Base-by-base conservation (phyloP, 2,113 vertebrate genomes). In the Triplophysa siluroides region DNA sequence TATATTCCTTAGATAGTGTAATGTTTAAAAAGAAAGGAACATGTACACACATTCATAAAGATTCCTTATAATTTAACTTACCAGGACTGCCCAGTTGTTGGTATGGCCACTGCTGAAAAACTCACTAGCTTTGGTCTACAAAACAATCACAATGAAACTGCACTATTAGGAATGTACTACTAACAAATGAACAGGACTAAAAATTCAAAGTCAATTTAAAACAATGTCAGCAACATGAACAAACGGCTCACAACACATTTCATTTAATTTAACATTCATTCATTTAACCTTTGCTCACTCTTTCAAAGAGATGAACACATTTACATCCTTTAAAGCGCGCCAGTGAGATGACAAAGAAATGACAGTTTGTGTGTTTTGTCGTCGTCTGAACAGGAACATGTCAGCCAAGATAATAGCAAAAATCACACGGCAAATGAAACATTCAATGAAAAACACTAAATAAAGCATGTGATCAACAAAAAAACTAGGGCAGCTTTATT, bases 81-180 rank as follows among this genome's bases (percentile, higher is more conserved):
- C 98, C 92, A 99, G 86, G 76, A 99, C 96, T 1, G 97, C 98
- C 98, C 98, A 99, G 89, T 99, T 99, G 83, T 99, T 99, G 11
- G 97, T 98, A 67, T 99, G 98, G 4, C 96, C 94, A 71, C 96
- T 98, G 92, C 90, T 95, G 79, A 98, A 96, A 85, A 99, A 95
- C 61, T 97, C 93, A 2, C 93, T 92, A 3, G 94, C 93, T 88
- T 92, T 93, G 11, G 92, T 90, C 98, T 99, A 62, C 84, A 87
- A 2, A 82, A 11, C 38, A 72, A 38, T 69, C 19, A 16, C 1
- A 19, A 6, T 29, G 1, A 12, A n/a, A n/a, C 5, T 13, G 7
- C 16, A 18, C 21, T 4, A 69, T 45, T 50, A 47, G 41, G 9
- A 11, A 33, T 24, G 45, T 70, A 33, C 3, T 16, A 18, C 13